Evolutionary conservation across 1,140 invertebrate genomes (phyloP), one percentile per base, ranked within the genome.

Genomic region (Drosophila oshimai): DNA sequence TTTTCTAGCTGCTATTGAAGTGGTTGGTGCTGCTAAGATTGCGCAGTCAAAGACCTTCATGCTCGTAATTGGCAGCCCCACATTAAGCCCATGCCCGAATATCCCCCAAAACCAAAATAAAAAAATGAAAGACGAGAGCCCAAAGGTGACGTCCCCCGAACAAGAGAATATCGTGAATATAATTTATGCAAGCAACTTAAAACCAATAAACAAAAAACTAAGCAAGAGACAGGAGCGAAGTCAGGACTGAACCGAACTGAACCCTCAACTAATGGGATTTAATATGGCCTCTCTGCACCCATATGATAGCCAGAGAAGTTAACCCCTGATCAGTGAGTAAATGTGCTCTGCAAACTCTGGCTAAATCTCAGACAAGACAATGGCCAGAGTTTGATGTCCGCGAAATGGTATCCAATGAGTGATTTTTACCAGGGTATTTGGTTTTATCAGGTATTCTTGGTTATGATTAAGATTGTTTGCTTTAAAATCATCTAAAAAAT

Each of bases 11-110:
- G 18, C 36, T 50, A n/a, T 49, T 51, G 42, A 54, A 31, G 44
- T 37, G 50, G 26, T 69, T 42, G 62, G 50, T 45, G 60, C 20
- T 36, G 46, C 42, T 57, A 20, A 70, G 57, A 80, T 84, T 84
- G 81, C 81, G 81, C 81, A 86, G 81, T 87, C 81, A 86, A 87
- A 86, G 81, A 86, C 81, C 81, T 86, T 86, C 81, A 86, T 86
- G 81, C 76, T 80, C 68, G 81, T 86, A 86, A 86, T 86, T 86
- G 81, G 81, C 81, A 76, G 61, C 71, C 58, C 55, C 57, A 65
- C 42, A 50, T 50, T 50, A 65, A 73, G 75, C 37, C 54, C 60
- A 70, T 54, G 50, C 33, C 68, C 67, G n/a, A 61, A 71, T 72
- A 61, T 31, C 45, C 46, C 37, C 37, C 13, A 13, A 31, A 26